Conservation (phyloP, 2,888 invertebrate genomes). For the Rotaria macrura region DNA sequence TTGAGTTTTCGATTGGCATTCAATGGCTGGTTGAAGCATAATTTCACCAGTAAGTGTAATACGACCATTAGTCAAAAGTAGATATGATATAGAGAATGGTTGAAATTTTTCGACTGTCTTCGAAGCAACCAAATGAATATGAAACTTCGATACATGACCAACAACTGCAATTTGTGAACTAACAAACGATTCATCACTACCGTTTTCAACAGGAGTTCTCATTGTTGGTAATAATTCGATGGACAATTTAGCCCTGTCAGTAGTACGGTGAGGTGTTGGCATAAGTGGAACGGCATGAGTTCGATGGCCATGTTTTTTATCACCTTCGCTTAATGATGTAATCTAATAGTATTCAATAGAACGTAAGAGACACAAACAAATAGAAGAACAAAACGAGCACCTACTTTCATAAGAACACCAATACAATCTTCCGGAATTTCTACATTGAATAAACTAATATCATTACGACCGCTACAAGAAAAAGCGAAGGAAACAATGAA, state of each 20-base stretch:
- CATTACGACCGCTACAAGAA: neutral
- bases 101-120: neutral
- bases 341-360: too few species aligned
- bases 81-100: neutral
- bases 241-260: neutral
- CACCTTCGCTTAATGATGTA: too few species aligned
- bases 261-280: neutral
- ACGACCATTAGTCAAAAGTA: neutral
- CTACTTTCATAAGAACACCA: neutral
- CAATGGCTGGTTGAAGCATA: neutral
- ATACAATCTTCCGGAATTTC: neutral
- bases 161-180: neutral
- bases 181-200: neutral
- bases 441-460: neutral
- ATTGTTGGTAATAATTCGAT: neutral
- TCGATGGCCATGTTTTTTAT: neutral
- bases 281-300: neutral
- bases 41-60: neutral
- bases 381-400: neutral
- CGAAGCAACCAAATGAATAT: neutral
- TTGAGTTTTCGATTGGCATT: neutral
- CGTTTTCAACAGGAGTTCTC: neutral
- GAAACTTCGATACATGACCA: neutral
- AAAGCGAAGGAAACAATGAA: too few species aligned
- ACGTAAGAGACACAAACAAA: neutral